Evolutionary conservation across 2,113 vertebrate genomes (phyloP).

Genomic region (Gymnobelideus leadbeateri): DNA sequence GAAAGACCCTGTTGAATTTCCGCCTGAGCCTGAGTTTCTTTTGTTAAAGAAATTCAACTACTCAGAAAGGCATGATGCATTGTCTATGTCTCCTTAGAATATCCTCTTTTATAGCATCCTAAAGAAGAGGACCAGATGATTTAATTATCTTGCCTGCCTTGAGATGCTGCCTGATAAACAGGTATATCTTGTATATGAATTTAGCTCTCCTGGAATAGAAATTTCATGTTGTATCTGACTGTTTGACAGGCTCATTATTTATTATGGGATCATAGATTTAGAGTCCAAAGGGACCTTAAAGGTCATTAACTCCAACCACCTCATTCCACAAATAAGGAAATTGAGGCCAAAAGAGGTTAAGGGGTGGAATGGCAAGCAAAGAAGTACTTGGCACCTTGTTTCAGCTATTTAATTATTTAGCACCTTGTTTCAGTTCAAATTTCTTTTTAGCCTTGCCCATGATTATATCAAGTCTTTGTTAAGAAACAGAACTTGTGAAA

Average conservation of each 20-base stretch:
- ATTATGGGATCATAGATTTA: not conserved
- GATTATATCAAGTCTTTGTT: too few relatives aligned
- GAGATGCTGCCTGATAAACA: not conserved
- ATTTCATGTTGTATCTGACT: not conserved
- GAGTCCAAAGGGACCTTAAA: not conserved
- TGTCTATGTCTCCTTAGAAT: not conserved
- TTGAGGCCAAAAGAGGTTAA: not conserved
- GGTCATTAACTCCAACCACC: not conserved
- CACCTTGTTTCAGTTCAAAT: too few relatives aligned
- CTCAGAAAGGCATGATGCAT: not conserved
- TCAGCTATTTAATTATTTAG: too few relatives aligned
- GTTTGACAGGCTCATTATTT: not conserved
- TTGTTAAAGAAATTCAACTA: not conserved
- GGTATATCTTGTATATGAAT: conserved; percentile 7
- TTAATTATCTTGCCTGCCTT: not conserved
- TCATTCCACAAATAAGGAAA: not conserved
- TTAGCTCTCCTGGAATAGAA: conserved; percentile 22
- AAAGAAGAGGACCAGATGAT: not conserved
- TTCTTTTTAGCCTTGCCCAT: too few relatives aligned
- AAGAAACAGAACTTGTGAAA: too few relatives aligned
- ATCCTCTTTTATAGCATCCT: not conserved
- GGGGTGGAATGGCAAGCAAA: too few relatives aligned
- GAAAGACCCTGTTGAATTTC: not conserved
- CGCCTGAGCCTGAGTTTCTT: not conserved
- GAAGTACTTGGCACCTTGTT: too few relatives aligned